phyloP scores from a whole-genome alignment of 2,113 vertebrate species.

The Montifringilla adamsi region DNA sequence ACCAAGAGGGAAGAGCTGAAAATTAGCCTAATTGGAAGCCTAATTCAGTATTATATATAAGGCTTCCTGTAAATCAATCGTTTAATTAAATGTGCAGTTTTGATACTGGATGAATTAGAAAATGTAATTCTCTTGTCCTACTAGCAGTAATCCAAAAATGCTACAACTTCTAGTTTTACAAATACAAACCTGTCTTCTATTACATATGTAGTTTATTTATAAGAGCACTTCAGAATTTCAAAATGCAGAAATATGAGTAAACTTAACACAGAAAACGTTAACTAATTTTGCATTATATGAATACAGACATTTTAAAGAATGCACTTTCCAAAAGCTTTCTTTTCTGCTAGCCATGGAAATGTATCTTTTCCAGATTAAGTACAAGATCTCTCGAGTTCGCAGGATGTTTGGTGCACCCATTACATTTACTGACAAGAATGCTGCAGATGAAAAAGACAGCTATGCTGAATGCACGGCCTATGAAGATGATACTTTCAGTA shows the following conservation, averaged over 20 bases:
- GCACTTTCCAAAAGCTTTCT: background rate
- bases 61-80: background rate
- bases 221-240: background rate
- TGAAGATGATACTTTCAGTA: slow-evolving; percentile 80
- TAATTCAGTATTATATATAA: background rate
- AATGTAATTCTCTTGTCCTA: background rate
- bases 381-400: slow-evolving; percentile 75
- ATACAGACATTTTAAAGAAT: background rate
- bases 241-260: background rate
- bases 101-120: background rate
- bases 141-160: background rate
- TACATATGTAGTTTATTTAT: background rate
- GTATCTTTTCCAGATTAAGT: slow-evolving; percentile 75
- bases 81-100: background rate
- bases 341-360: background rate
- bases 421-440: slow-evolving; percentile 76
- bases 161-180: background rate
- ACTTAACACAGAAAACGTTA: background rate
- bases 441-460: slow-evolving; percentile 69
- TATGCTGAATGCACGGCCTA: slow-evolving; percentile 80
- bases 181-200: background rate
- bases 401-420: slow-evolving; percentile 73
- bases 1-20: background rate
- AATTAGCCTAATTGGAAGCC: background rate
- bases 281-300: background rate